Conservation (phyloP, 2,113 vertebrate genomes). For the Axis porcinus region DNA sequence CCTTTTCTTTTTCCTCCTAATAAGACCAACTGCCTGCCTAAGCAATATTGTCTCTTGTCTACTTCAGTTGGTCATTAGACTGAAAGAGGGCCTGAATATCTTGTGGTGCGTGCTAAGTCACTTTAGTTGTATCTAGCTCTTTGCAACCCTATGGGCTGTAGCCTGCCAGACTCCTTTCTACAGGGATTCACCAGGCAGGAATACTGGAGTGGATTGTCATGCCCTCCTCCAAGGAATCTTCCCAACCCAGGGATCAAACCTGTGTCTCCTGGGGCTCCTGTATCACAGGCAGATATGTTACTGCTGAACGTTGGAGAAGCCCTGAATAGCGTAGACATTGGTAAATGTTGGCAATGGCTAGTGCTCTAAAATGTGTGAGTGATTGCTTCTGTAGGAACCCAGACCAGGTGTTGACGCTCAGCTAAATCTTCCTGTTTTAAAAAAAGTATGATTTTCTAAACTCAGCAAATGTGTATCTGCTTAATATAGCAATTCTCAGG, state of each 20-base stretch:
- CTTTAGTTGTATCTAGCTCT: not conserved
- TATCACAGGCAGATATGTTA: not conserved
- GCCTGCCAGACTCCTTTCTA: not conserved
- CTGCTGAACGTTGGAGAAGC: not conserved
- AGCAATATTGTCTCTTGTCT: not conserved
- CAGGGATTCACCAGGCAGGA: not conserved
- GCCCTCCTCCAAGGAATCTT: not conserved
- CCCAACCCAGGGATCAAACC: fast-evolving
- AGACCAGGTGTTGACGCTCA: not conserved
- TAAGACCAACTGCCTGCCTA: not conserved
- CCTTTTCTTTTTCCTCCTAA: not conserved
- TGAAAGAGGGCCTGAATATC: not conserved
- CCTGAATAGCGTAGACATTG: not conserved
- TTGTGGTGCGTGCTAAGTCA: not conserved
- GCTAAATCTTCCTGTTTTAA: not conserved
- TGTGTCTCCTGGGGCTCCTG: not conserved
- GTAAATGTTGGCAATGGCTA: not conserved
- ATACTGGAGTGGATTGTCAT: not conserved
- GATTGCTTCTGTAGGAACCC: not conserved
- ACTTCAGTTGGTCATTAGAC: not conserved
- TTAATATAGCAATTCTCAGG: not conserved
- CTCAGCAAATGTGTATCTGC: conserved; percentile 3
- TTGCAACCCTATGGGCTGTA: not conserved
- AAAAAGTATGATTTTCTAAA: not conserved
- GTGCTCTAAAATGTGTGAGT: not conserved